Conservation (phyloP, 2,888 invertebrate genomes). For the Mesoligia furuncula region DNA sequence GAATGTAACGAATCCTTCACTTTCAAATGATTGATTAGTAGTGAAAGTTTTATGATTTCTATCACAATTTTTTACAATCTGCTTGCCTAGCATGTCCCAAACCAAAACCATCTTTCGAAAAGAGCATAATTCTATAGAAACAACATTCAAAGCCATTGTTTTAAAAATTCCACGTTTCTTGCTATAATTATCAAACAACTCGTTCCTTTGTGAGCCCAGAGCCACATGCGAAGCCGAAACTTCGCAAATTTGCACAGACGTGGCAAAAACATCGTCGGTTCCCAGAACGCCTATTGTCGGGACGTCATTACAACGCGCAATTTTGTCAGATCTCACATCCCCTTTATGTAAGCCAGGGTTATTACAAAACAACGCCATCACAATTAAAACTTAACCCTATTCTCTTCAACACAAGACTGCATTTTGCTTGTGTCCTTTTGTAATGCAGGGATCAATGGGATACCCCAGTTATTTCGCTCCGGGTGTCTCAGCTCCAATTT, state of each 20-base stretch:
- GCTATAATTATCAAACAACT: slow-evolving; percentile 59
- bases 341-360: slow-evolving; percentile 87
- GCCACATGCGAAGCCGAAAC: slow-evolving; percentile 79
- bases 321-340: slow-evolving; percentile 86
- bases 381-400: slow-evolving; percentile 65
- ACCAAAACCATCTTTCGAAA: slow-evolving; percentile 25
- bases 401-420: fast-evolving
- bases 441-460: slow-evolving; percentile 80
- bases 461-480: slow-evolving; percentile 85
- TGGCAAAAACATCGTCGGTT: slow-evolving; percentile 83
- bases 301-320: slow-evolving; percentile 85
- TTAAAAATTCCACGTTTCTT: slow-evolving; percentile 59
- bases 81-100: slow-evolving; percentile 11
- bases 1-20: not conserved
- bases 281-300: slow-evolving; percentile 88
- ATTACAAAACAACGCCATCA: slow-evolving; percentile 73
- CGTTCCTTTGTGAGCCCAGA: slow-evolving; percentile 71
- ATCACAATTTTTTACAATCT: not conserved
- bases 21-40: not conserved
- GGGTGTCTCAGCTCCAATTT: slow-evolving; percentile 78
- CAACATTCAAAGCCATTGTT: slow-evolving; percentile 56
- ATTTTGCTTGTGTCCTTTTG: slow-evolving; percentile 55
- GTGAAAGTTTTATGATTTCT: not conserved
- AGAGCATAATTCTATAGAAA: slow-evolving; percentile 33
- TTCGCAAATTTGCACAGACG: slow-evolving; percentile 85